A percentile compares a stretch with the other conserved stretches of the same genome.
phyloP scores from a whole-genome alignment of 2,113 vertebrate species.

The Leptodactylus fuscus region DNA sequence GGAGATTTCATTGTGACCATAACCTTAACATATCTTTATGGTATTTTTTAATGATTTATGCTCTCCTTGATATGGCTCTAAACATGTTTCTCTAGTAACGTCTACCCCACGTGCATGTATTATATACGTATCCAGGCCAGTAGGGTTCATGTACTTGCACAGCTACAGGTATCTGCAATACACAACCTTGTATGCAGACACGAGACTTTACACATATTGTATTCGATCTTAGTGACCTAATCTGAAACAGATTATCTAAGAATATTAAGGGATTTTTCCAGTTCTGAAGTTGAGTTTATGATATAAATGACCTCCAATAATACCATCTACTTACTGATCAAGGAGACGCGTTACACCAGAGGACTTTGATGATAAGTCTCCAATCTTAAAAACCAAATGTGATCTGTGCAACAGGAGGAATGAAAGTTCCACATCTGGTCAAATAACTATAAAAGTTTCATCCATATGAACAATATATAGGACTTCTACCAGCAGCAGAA shows the following conservation, averaged over 20 bases:
- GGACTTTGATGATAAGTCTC: constrained; percentile 28
- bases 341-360: background rate
- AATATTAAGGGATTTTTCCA: constrained; percentile 17
- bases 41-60: background rate
- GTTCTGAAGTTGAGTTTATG: background rate
- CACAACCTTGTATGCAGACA: background rate
- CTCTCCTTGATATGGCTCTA: background rate
- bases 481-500: too few relatives aligned
- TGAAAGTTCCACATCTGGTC: constrained; percentile 17
- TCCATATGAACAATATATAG: too few relatives aligned
- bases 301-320: background rate
- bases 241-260: background rate
- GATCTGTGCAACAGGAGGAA: background rate
- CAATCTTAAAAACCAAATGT: constrained; percentile 7
- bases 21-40: background rate
- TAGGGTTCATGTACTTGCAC: background rate
- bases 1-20: too few relatives aligned
- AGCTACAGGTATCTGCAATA: background rate
- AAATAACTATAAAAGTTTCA: background rate
- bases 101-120: background rate
- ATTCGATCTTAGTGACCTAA: background rate
- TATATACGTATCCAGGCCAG: background rate
- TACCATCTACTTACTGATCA: constrained; percentile 7
- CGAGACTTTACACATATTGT: background rate
- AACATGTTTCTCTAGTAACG: background rate